Percentiles rank a stretch among this genome's conserved stretches.
These are phyloP conservation scores for Anguilla pacifica DNA, from an alignment of 2,797 vertebrate species.

Conservation along the genomic window DNA sequence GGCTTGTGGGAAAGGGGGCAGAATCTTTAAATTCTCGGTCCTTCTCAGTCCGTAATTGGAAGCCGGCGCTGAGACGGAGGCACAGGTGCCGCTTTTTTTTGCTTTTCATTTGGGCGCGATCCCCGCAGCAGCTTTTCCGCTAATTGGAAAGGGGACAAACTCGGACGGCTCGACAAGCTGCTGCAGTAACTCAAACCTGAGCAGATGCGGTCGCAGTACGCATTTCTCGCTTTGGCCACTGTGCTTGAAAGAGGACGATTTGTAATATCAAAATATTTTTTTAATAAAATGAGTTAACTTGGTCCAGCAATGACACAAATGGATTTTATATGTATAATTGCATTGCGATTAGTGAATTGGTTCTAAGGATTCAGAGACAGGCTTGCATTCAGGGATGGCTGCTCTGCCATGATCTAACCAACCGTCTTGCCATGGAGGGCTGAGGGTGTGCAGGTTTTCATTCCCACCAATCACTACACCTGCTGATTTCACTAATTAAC, in stretches of 20 bases:
- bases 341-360: too few species aligned
- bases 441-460: too few species aligned
- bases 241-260: background rate
- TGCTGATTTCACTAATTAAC: too few species aligned
- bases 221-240: background rate
- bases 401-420: background rate
- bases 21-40: background rate
- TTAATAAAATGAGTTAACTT: background rate
- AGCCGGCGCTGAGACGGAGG: background rate
- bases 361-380: too few species aligned
- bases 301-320: background rate
- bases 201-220: background rate
- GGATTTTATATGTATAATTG: background rate
- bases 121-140: background rate
- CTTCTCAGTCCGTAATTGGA: background rate
- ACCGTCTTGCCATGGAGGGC: too few species aligned
- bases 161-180: background rate
- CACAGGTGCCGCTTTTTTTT: background rate
- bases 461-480: too few species aligned
- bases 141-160: background rate
- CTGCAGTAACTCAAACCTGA: background rate
- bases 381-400: background rate
- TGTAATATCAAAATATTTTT: background rate
- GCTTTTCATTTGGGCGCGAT: background rate
- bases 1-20: background rate